Evolutionary conservation across 2,888 invertebrate species (phyloP).

Genomic region (Dione vanillae): DNA sequence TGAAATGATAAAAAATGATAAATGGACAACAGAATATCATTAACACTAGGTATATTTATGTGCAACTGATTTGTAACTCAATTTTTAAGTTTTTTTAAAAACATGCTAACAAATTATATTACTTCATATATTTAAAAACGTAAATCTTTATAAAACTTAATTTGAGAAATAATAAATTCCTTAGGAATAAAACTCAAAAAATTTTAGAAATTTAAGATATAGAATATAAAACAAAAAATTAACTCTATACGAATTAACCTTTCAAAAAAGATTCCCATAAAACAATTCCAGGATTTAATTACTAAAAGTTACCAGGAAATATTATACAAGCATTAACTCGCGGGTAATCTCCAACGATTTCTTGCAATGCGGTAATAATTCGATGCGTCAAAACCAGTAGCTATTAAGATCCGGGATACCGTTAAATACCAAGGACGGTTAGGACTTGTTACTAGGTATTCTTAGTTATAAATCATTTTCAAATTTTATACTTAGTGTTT

Average conservation of each 20-base stretch:
- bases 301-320: conserved; percentile 25
- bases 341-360: conserved; percentile 40
- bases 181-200: not conserved
- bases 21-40: too few species aligned
- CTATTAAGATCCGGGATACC: conserved; percentile 72
- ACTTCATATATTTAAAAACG: too few species aligned
- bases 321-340: conserved; percentile 29
- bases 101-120: too few species aligned
- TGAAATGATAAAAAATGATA: too few species aligned
- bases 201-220: too few species aligned
- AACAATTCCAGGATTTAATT: conserved; percentile 12
- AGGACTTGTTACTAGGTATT: conserved; percentile 41
- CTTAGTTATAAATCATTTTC: conserved; percentile 39
- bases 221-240: not conserved
- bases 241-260: not conserved
- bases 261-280: not conserved
- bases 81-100: too few species aligned
- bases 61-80: too few species aligned
- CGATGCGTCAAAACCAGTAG: conserved; percentile 76
- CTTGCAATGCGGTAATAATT: conserved; percentile 45
- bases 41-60: too few species aligned
- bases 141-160: too few species aligned
- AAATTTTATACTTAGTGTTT: not conserved
- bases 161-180: too few species aligned
- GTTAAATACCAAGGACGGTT: conserved; percentile 75